phyloP scores from a whole-genome alignment of 2,113 vertebrate species.

The Calidris pygmaea region DNA sequence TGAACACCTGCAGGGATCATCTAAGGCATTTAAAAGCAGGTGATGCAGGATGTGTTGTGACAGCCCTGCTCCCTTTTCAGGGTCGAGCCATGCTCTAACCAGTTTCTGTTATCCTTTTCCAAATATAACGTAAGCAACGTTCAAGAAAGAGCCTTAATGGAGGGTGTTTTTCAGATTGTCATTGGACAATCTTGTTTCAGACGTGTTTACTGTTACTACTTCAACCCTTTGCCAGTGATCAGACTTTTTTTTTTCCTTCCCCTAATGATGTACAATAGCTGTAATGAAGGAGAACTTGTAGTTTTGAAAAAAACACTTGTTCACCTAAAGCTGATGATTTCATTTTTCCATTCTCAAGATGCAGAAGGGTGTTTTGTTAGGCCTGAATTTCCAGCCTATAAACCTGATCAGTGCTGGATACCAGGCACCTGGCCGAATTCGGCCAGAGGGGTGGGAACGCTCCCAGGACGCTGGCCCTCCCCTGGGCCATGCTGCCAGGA shows the following conservation, averaged over 20 bases:
- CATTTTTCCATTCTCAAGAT: not conserved
- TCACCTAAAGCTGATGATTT: not conserved
- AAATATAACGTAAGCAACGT: not conserved
- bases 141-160: not conserved
- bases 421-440: not conserved
- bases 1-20: not conserved
- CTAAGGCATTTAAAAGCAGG: not conserved
- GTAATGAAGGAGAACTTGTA: not conserved
- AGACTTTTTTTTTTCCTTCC: not conserved
- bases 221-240: not conserved
- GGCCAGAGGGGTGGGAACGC: not conserved
- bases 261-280: not conserved
- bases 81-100: not conserved
- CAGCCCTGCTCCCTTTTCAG: not conserved
- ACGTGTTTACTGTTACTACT: not conserved
- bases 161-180: not conserved
- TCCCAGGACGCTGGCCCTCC: not conserved
- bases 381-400: not conserved
- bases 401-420: not conserved
- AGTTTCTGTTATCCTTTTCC: constrained; percentile 32
- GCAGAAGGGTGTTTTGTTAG: not conserved
- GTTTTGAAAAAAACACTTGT: not conserved
- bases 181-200: not conserved
- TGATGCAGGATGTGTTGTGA: not conserved
- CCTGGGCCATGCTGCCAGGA: fast-evolving